Base-by-base conservation (phyloP, 2,113 vertebrate species). In the Dendrocopos noguchii region DNA sequence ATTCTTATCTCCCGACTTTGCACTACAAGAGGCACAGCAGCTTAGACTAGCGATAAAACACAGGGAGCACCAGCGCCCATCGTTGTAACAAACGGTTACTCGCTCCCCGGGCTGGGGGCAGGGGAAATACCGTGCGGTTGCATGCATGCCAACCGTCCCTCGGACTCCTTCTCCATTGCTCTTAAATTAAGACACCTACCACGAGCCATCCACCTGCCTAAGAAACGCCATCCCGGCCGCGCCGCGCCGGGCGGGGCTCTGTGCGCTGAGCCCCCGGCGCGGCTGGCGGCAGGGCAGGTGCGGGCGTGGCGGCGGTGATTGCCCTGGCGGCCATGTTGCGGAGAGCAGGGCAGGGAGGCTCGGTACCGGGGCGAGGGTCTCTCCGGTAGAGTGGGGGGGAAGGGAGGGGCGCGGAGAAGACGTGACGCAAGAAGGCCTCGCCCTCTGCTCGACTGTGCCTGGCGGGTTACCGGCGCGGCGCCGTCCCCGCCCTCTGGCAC, bases 341-440 rank as follows among this genome's bases (percentile, higher is more conserved):
- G 7, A 15, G n/a, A 25, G 46, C 13, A 72, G 34, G 42, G 16
- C 33, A 13, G 72, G 2, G 14, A 42, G 29, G 10, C 31, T 18
- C 7, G n/a, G 50, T 10, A 5, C 19, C 7, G 25, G 52, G 11
- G 21, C 4, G 12, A 29, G 85, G 74, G 42, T 71, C 63, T 18
- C 15, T 9, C 24, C 3, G 4, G 50, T 24, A 52, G 21, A 12
- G 11, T 12, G 5, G 7, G 16, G 33, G 36, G 27, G 10, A 14
- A 36, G 22, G 19, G 36, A 6, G 20, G 11, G 15, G 34, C 8
- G 8, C 7, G 2, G 15, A 27, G 22, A 3, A 39, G 6, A 31
- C 11, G 10, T 10, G 15, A 1, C 5, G 2, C 4, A 2, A 10
- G 4, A 6, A 12, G 17, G 20, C 9, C 18, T 12, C 21, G 3